These are phyloP conservation scores for Chirona hameri DNA, from an alignment of 2,888 invertebrate genomes.

Conservation along the genomic window DNA sequence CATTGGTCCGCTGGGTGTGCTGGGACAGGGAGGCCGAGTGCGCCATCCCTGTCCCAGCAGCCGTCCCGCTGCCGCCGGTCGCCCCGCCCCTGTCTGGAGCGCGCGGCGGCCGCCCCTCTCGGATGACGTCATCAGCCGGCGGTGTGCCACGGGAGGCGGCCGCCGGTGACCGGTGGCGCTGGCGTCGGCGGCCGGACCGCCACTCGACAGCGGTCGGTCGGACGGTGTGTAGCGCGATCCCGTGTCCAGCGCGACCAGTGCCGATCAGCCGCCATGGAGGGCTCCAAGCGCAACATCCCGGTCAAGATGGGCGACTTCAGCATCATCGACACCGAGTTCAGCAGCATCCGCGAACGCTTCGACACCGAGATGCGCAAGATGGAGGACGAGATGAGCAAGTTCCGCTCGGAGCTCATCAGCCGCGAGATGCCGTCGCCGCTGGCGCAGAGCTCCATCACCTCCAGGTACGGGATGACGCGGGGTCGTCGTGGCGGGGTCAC, in stretches of 20 bases:
- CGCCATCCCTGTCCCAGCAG: too few species aligned
- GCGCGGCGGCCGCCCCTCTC: too few species aligned
- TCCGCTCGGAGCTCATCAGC: conserved; percentile 87
- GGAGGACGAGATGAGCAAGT: conserved; percentile 97
- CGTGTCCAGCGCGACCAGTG: background rate
- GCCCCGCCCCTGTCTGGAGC: too few species aligned
- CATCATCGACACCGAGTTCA: conserved; percentile 94
- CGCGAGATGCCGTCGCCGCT: conserved; percentile 76
- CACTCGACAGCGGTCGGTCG: background rate
- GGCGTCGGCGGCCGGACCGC: background rate
- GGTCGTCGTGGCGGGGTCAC: too few species aligned
- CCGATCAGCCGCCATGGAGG: conserved; percentile 34
- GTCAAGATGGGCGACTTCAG: conserved; percentile 91
- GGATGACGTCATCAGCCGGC: background rate
- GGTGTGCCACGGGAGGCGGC: background rate
- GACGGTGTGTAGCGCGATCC: background rate
- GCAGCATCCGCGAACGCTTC: conserved; percentile 90
- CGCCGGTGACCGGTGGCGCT: background rate
- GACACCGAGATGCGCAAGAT: conserved; percentile 97
- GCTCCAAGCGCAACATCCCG: conserved; percentile 51
- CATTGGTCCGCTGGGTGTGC: too few species aligned
- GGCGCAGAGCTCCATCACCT: conserved; percentile 53
- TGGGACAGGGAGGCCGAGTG: too few species aligned
- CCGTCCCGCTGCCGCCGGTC: too few species aligned
- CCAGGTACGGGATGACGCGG: background rate